Conservation (phyloP, 2,797 vertebrate genomes). For the Tarsius wallacei region DNA sequence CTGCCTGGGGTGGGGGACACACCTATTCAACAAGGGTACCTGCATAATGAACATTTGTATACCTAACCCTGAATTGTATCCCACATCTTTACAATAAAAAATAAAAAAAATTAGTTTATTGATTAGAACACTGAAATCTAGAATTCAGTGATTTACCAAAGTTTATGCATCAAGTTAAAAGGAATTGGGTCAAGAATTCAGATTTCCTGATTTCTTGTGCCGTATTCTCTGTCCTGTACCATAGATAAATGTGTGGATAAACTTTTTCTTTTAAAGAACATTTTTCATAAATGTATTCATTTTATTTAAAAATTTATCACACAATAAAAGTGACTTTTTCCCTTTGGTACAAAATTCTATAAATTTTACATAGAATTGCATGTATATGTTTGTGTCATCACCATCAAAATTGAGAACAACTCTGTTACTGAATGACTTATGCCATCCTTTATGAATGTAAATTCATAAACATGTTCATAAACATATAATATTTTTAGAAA, state of each 20-base stretch:
- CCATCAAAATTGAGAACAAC: not conserved
- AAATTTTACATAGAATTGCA: not conserved
- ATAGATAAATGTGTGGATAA: not conserved
- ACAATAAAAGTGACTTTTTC: not conserved
- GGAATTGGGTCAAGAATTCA: not conserved
- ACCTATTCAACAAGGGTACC: too few species aligned
- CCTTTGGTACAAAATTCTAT: not conserved
- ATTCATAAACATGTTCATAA: not conserved
- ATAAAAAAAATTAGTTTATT: not conserved
- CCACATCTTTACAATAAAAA: too few species aligned
- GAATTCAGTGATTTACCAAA: not conserved
- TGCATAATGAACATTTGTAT: too few species aligned
- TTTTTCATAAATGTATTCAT: conserved; percentile 22
- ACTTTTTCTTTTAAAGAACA: conserved; percentile 10
- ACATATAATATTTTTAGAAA: not conserved
- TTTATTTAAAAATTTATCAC: conserved; percentile 31
- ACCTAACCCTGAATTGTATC: too few species aligned
- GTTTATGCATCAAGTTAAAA: not conserved
- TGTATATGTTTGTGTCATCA: not conserved
- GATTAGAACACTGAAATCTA: not conserved
- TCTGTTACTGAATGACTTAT: not conserved
- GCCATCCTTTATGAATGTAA: not conserved
- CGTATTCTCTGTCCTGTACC: not conserved
- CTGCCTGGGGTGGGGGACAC: too few species aligned
- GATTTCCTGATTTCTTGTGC: not conserved